Evolutionary conservation across 2,888 invertebrate species (phyloP).

Genomic region (Cantharis nigra): DNA sequence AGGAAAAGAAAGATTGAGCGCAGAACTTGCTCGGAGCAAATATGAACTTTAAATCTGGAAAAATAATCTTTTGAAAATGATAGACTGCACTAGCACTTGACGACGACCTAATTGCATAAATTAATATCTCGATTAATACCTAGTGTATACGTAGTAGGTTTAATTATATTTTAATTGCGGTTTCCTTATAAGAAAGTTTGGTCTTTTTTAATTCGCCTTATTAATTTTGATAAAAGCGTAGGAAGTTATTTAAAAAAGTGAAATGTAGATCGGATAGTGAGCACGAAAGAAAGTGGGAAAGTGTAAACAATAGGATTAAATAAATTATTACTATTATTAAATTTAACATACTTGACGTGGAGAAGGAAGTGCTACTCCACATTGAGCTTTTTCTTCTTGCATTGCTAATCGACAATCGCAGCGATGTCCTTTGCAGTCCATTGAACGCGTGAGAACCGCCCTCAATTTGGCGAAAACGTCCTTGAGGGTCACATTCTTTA

Average conservation of each 20-base stretch:
- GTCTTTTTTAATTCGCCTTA: background rate
- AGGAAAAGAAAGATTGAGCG: background rate
- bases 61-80: too few species aligned
- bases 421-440: conserved; percentile 47
- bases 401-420: conserved; percentile 46
- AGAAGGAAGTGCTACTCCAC: conserved; percentile 39
- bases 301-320: background rate
- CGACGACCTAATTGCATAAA: background rate
- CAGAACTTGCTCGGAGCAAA: background rate
- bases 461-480: conserved; percentile 30
- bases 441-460: conserved; percentile 33
- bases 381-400: conserved; percentile 35
- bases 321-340: background rate
- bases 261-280: background rate
- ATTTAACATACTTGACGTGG: conserved; percentile 40
- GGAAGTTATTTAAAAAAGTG: background rate
- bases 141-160: background rate
- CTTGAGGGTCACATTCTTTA: conserved; percentile 40
- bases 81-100: background rate
- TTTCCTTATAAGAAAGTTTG: background rate
- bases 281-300: background rate
- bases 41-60: background rate
- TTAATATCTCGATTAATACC: background rate
- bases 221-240: background rate
- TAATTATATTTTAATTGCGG: background rate